Conservation (phyloP, 2,797 vertebrate genomes). For the Podargus strigoides region DNA sequence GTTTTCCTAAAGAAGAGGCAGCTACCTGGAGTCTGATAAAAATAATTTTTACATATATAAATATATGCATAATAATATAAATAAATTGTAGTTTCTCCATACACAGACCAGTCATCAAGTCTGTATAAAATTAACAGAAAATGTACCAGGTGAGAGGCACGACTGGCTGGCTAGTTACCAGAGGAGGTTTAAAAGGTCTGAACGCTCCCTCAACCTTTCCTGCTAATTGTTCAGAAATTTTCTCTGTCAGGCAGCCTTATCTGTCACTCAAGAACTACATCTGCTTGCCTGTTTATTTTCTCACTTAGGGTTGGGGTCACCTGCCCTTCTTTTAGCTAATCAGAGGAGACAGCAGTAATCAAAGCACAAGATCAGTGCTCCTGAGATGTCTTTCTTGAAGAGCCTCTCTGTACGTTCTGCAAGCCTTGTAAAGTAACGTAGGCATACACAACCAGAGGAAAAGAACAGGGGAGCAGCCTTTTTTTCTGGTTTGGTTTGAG, state of each 20-base stretch:
- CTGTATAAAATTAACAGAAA: neutral
- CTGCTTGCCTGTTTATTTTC: slow-evolving; percentile 28
- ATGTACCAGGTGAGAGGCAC: neutral
- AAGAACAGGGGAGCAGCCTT: neutral
- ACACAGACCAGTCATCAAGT: neutral
- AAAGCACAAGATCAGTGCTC: neutral
- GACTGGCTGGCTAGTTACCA: neutral
- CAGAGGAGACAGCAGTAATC: slow-evolving; percentile 37
- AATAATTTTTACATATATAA: neutral
- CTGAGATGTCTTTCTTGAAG: neutral
- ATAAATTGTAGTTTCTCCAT: neutral
- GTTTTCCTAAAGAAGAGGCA: neutral
- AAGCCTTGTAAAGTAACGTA: neutral
- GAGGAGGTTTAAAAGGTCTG: neutral
- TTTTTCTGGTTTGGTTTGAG: neutral
- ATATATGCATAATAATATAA: neutral
- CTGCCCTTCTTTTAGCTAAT: slow-evolving; percentile 17
- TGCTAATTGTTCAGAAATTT: neutral
- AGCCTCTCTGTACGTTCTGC: neutral
- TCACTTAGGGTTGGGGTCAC: slow-evolving; percentile 23
- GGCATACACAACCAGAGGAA: neutral
- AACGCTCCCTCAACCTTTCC: neutral
- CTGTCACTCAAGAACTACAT: slow-evolving; percentile 28
- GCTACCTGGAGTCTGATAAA: neutral
- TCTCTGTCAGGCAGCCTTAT: slow-evolving; percentile 1